A percentile compares a stretch with the other conserved stretches of the same genome.
These are phyloP conservation scores for Ceraclea dissimilis DNA, from an alignment of 2,888 invertebrate genomes.

Conservation along the genomic window DNA sequence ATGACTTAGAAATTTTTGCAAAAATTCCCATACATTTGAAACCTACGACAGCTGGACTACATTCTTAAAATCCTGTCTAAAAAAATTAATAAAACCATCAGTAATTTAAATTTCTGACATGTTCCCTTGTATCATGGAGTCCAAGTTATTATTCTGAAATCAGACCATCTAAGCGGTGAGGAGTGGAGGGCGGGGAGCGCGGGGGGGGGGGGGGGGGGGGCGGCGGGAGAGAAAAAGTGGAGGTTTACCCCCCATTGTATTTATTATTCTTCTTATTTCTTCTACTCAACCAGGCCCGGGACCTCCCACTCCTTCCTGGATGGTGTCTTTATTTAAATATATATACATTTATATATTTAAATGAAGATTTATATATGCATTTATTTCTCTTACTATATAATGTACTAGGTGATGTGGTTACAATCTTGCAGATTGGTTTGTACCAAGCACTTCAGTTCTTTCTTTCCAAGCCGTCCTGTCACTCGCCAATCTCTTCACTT, in stretches of 20 bases:
- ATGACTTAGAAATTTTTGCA: too few relatives aligned
- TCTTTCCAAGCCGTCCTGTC: too few relatives aligned
- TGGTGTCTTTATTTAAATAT: not conserved
- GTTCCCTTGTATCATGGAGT: not conserved
- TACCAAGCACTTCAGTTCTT: too few relatives aligned
- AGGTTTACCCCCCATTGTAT: not conserved
- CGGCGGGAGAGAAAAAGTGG: not conserved
- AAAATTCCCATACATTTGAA: too few relatives aligned
- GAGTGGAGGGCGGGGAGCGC: not conserved
- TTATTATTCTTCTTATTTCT: slow-evolving; percentile 2
- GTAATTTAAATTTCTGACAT: too few relatives aligned
- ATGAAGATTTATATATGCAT: not conserved
- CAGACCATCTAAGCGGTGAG: not conserved
- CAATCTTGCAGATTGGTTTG: too few relatives aligned
- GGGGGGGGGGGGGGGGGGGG: not conserved
- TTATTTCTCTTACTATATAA: not conserved
- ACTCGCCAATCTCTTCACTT: too few relatives aligned
- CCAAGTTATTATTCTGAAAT: not conserved
- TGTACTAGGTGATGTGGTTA: not conserved
- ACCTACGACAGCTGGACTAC: too few relatives aligned
- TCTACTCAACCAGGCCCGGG: not conserved
- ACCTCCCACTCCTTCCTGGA: not conserved
- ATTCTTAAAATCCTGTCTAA: too few relatives aligned
- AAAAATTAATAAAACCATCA: too few relatives aligned
- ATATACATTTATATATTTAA: not conserved